Conservation (phyloP, 1,140 invertebrate genomes). For the Cotesia chilonis region DNA sequence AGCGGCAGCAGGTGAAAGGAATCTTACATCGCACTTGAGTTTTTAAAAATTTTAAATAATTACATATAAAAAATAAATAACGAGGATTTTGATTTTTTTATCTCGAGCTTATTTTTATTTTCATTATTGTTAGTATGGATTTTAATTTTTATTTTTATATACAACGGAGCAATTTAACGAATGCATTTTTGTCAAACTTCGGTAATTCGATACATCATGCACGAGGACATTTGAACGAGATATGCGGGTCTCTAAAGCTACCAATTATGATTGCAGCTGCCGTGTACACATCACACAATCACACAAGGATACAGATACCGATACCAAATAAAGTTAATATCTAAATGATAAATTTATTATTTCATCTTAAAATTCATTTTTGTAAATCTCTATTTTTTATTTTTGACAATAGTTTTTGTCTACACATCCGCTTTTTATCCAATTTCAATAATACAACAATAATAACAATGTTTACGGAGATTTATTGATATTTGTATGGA, state of each 20-base stretch:
- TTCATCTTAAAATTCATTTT: no score
- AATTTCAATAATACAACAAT: no score
- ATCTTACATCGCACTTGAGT: constrained; percentile 7
- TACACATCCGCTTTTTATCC: no score
- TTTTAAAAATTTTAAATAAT: constrained; percentile 10
- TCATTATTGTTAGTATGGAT: neutral
- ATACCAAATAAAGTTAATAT: no score
- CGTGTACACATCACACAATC: constrained; percentile 4
- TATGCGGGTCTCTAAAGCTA: constrained; percentile 26
- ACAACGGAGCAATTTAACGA: neutral
- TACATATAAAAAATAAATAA: neutral
- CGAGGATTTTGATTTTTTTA: constrained; percentile 5
- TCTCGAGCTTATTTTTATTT: constrained; percentile 11
- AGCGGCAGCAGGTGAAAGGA: constrained; percentile 12
- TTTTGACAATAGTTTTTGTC: no score
- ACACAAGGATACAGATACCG: no score
- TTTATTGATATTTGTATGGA: no score
- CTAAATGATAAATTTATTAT: no score
- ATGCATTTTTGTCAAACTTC: constrained; percentile 20
- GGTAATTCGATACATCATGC: constrained; percentile 17
- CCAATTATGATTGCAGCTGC: constrained; percentile 29
- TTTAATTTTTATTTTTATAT: neutral
- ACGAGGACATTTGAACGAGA: constrained; percentile 20
- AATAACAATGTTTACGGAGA: no score
- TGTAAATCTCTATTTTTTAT: no score